Evolutionary conservation across 2,797 vertebrate species (phyloP).

Genomic region (Amblyopsis hoosieri): DNA sequence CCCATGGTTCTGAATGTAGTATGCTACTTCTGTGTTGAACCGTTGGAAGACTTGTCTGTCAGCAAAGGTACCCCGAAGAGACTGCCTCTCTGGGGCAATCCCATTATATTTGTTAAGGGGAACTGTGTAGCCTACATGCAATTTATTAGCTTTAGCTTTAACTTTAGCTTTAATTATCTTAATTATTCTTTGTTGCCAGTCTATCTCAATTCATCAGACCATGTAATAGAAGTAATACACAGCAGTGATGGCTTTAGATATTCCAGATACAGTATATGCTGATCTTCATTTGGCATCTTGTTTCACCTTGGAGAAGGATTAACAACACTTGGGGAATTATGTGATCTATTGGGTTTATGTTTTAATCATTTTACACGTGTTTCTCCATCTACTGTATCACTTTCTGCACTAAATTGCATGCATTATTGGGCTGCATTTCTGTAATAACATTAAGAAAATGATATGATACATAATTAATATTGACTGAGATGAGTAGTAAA

Average conservation of each 20-base stretch:
- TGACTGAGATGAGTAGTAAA: too few relatives aligned
- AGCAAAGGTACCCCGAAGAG: constrained; percentile 62
- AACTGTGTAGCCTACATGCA: constrained; percentile 33
- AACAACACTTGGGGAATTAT: constrained; percentile 31
- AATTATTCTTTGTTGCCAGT: not conserved
- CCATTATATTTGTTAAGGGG: constrained; percentile 38
- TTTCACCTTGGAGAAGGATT: constrained; percentile 37
- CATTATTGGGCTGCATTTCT: too few relatives aligned
- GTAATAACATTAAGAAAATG: too few relatives aligned
- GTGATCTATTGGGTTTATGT: constrained; percentile 15
- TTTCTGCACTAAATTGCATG: too few relatives aligned
- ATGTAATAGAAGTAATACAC: constrained; percentile 14
- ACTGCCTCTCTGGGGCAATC: constrained; percentile 49
- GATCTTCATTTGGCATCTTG: constrained; percentile 19
- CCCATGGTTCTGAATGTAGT: constrained; percentile 68
- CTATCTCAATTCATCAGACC: not conserved
- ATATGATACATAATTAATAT: too few relatives aligned
- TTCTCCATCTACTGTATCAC: not conserved
- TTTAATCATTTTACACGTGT: constrained; percentile 14
- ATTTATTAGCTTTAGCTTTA: constrained; percentile 49
- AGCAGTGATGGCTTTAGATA: constrained; percentile 18
- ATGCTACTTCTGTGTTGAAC: constrained; percentile 5
- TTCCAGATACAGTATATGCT: constrained; percentile 33
- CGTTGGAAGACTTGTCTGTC: constrained; percentile 41
- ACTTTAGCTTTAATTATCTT: too few relatives aligned